phyloP scores from a whole-genome alignment of 2,113 vertebrate species.

The Cynocephalus volans region DNA sequence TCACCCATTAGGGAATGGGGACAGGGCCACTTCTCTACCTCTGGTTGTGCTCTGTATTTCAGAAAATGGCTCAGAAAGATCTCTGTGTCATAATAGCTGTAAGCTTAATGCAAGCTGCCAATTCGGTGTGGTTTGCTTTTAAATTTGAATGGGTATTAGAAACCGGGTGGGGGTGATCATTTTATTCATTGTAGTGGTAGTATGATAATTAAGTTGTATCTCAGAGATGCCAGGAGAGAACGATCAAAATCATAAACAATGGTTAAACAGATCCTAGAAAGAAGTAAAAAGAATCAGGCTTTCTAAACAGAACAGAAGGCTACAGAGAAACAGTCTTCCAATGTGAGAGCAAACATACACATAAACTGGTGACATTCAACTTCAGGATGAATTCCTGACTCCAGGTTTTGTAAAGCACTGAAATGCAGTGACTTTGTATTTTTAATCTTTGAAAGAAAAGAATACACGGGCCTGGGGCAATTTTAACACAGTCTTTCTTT shows the following conservation, averaged over 20 bases:
- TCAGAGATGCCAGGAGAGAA: conserved; percentile 56
- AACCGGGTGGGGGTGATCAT: neutral
- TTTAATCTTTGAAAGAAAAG: conserved; percentile 53
- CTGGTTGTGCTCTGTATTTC: neutral
- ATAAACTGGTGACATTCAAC: conserved; percentile 10
- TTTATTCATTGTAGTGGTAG: conserved; percentile 60
- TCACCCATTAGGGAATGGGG: neutral
- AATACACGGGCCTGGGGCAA: neutral
- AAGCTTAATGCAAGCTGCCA: neutral
- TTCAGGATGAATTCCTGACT: conserved; percentile 63
- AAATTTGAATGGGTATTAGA: neutral
- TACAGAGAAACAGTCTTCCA: conserved; percentile 52
- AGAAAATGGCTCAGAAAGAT: conserved; percentile 33
- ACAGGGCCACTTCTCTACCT: neutral
- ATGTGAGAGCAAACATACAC: conserved; percentile 44
- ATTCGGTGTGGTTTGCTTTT: conserved; percentile 44
- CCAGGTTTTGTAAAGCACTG: conserved; percentile 57
- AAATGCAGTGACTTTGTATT: conserved; percentile 15
- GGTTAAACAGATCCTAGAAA: conserved; percentile 52
- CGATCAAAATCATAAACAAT: conserved; percentile 70
- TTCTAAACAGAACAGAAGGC: conserved; percentile 71
- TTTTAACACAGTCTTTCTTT: conserved; percentile 54
- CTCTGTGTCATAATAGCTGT: neutral
- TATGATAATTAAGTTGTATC: conserved; percentile 74
- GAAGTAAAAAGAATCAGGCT: conserved; percentile 11